Base-by-base conservation (phyloP, 2,888 invertebrate genomes). In the Cryptus viduatorius region DNA sequence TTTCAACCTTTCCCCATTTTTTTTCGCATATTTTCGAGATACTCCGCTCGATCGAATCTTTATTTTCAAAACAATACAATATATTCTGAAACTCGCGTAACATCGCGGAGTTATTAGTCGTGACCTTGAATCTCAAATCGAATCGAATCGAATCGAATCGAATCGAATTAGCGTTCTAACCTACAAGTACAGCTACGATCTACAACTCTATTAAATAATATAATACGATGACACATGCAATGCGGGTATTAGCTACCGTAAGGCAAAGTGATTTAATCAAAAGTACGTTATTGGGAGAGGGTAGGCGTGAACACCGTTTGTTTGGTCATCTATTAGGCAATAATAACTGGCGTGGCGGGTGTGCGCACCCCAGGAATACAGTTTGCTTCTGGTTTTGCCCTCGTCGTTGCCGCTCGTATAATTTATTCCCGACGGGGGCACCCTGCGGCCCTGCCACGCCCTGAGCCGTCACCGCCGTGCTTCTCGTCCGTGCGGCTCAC, bases 381-480 rank as follows among this genome's bases (percentile, higher is more conserved):
- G 46, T 31, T 61, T 69, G 68, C 65, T 59, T n/a, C 37, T 53
- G 69, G 75, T 65, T 75, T 79, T 79, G 84, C 78, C 83, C 61
- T 48, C 59, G 90, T 89, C 90, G 90, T 90, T 88, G 83, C 86
- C 87, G 87, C 86, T 81, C 88, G 89, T 87, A 92, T 93, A 92
- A 93, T 92, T 93, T 93, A 93, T 92, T 92, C 90, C 89, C 90
- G 89, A 86, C 89, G 89, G 89, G 89, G 92, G 91, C 91, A 89
- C 92, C 92, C 92, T 89, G 91, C 90, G 91, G 92, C 89, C 90
- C 89, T 90, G 90, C 91, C 92, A 93, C 93, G 93, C 93, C 93
- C 92, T 92, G 91, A 88, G 88, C 89, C 88, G 87, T 89, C 89
- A 88, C 87, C 87, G 76, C 72, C 85, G 75, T 76, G 73, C 73